Conservation (phyloP, 1,140 invertebrate genomes). For the Bombus superbus region DNA sequence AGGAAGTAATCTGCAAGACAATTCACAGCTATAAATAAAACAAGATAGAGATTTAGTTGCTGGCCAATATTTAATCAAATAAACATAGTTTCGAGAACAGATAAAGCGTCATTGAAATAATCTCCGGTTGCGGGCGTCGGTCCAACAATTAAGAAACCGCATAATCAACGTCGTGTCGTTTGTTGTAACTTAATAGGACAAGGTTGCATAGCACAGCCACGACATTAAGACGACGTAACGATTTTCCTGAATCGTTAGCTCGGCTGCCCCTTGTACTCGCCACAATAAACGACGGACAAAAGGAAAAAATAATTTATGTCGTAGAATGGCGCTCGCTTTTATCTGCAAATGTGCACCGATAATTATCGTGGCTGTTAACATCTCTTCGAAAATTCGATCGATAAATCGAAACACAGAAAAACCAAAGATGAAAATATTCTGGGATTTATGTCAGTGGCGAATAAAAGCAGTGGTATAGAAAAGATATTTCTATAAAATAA, state of each 20-base stretch:
- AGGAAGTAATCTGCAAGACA: too few relatives aligned
- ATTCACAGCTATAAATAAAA: too few relatives aligned
- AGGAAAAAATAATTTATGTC: too few relatives aligned
- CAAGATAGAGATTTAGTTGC: too few relatives aligned
- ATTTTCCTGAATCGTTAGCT: conserved; percentile 38
- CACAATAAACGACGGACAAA: neutral
- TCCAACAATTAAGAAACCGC: neutral
- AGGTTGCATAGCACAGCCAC: neutral
- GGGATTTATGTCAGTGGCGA: too few relatives aligned
- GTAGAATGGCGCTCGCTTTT: neutral
- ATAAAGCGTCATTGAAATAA: neutral
- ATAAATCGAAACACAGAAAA: neutral
- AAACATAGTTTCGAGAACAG: neutral
- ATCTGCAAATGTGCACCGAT: neutral
- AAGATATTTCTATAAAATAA: too few relatives aligned
- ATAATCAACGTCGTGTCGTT: neutral
- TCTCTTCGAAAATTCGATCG: neutral
- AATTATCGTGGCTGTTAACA: neutral
- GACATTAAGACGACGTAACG: neutral
- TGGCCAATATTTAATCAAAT: neutral
- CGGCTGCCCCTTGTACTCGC: neutral
- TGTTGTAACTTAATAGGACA: neutral
- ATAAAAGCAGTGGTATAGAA: neutral
- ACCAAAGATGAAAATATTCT: neutral
- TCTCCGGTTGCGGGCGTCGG: neutral